Evolutionary conservation across 2,797 vertebrate species (phyloP), one percentile per base, ranked within the genome.

Genomic region (Anabas testudineus): DNA sequence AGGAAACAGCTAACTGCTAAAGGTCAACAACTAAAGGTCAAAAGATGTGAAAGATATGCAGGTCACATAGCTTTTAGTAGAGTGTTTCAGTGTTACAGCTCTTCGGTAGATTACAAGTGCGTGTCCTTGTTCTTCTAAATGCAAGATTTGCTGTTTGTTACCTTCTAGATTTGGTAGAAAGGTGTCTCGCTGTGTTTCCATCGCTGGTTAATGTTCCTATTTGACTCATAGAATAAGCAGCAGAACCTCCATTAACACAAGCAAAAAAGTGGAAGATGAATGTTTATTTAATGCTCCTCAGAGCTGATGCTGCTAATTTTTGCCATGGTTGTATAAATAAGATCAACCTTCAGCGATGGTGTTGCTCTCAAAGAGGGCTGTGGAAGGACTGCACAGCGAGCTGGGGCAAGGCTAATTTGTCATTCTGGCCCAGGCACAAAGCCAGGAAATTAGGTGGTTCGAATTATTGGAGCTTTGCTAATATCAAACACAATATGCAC

Each of bases 401-500:
- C 67, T 32, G 4, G 16, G 60, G 62, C 52, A 5, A 14, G 42
- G 36, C 53, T 83, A 83, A 90, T 91, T 82, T 63, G 68, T 75
- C 71, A 30, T 41, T 78, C 76, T 53, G 81, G 80, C 69, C 52
- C 66, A 51, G 70, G 83, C 88, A 90, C 82, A 83, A 70, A 72
- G 71, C 67, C 68, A 71, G 80, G 78, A 80, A 87, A 93, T 93
- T 91, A 93, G 77, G 62, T 47, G 65, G 74, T 57, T 73, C 79
- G 63, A 70, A 71, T 71, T 63, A 64, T 39, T 68, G 79, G 74
- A 77, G 78, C 56, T 62, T 32, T 58, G 64, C 78, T 93, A 93
- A 93, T 92, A 71, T 69, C 68, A 72, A 76, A 73, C 63, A 87
- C 74, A 81, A 71, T 74, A 91, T 93, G 88, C 88, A 86, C 72